phyloP scores from a whole-genome alignment of 2,797 vertebrate species.

The Acanthis flammea region DNA sequence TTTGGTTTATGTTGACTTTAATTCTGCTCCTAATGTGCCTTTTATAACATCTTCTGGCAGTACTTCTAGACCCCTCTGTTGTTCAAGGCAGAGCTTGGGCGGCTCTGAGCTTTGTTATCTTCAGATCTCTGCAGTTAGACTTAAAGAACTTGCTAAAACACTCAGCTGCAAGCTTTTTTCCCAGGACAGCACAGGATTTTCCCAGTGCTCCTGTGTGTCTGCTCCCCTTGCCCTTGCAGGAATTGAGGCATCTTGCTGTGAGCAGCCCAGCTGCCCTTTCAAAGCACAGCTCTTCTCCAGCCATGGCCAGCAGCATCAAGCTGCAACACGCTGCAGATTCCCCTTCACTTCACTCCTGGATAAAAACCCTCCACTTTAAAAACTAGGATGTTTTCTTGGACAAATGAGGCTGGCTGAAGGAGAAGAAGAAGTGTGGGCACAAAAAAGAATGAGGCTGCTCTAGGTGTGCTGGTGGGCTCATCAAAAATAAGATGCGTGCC shows the following conservation, averaged over 20 bases:
- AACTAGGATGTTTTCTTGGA: neutral
- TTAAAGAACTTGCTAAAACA: neutral
- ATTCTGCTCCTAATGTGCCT: constrained; percentile 36
- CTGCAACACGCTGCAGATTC: neutral
- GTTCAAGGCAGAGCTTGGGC: neutral
- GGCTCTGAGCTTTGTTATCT: neutral
- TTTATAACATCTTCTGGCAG: constrained; percentile 39
- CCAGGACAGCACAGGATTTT: neutral
- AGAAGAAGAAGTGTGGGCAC: neutral
- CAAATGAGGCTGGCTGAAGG: neutral
- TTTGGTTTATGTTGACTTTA: constrained; percentile 32
- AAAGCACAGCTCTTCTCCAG: neutral
- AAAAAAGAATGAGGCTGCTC: neutral
- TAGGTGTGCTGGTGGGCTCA: neutral
- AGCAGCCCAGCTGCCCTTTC: neutral
- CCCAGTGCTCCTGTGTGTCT: neutral
- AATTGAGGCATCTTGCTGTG: neutral
- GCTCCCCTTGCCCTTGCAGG: neutral
- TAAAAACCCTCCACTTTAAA: neutral
- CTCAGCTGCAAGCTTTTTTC: neutral
- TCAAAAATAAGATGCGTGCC: neutral
- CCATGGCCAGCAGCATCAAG: neutral
- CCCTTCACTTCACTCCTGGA: neutral
- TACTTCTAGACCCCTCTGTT: constrained; percentile 2
- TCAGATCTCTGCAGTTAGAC: neutral